Conservation (phyloP, 2,113 vertebrate species). For the Psammodynastes pulverulentus region DNA sequence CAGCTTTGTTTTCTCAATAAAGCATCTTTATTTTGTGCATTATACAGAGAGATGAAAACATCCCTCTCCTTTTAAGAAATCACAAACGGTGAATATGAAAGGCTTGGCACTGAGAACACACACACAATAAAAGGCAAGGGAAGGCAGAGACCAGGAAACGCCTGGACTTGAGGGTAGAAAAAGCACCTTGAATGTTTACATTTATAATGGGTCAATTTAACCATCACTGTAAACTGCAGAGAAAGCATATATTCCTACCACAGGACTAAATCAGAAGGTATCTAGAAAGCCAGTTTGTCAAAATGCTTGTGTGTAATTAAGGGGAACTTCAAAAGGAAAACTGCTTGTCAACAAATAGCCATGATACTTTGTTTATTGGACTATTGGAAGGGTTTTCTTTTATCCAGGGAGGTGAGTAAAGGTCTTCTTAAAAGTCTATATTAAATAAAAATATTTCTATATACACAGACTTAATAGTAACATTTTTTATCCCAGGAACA, state of each 20-base stretch:
- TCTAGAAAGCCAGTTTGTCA: constrained; percentile 3
- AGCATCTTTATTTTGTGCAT: constrained; percentile 81
- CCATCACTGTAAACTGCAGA: constrained; percentile 46
- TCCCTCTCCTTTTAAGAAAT: constrained; percentile 66
- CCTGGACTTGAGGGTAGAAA: constrained; percentile 24
- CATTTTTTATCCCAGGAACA: background rate
- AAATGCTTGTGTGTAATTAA: background rate
- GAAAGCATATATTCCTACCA: constrained; percentile 24
- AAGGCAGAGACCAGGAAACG: constrained; percentile 25
- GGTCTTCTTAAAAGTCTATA: background rate
- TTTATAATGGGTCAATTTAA: constrained; percentile 30
- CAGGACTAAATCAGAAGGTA: constrained; percentile 27
- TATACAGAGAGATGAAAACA: constrained; percentile 56
- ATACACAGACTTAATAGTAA: constrained; percentile 23
- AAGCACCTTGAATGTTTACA: constrained; percentile 18
- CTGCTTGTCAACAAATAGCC: background rate
- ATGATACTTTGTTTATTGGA: background rate
- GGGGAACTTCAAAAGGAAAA: background rate
- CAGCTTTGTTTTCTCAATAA: constrained; percentile 60
- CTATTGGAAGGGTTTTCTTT: background rate
- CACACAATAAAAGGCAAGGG: constrained; percentile 51
- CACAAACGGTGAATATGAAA: constrained; percentile 59
- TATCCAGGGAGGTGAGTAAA: background rate
- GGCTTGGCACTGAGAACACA: constrained; percentile 64
- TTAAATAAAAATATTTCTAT: constrained; percentile 30